These are phyloP conservation scores for Dromiciops gliroides DNA, from an alignment of 2,113 vertebrate species.

Conservation along the genomic window DNA sequence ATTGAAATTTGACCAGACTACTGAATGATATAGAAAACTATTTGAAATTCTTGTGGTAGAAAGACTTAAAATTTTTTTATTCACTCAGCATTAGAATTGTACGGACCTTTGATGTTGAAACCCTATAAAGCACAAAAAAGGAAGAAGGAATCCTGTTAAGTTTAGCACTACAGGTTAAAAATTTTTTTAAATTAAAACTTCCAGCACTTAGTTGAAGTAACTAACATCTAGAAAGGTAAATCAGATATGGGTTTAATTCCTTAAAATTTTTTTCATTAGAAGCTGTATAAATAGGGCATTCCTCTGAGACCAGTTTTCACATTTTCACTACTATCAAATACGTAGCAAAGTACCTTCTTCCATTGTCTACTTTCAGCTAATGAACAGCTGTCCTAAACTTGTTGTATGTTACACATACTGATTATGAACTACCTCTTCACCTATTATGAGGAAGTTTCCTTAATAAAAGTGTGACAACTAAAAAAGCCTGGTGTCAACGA, in stretches of 20 bases:
- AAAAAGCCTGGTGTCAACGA: constrained; percentile 75
- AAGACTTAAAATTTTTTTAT: constrained; percentile 51
- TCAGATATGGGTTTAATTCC: constrained; percentile 67
- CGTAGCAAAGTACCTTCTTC: constrained; percentile 66
- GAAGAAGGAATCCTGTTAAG: constrained; percentile 38
- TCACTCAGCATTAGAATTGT: constrained; percentile 59
- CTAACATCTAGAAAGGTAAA: constrained; percentile 61
- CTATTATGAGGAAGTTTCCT: constrained; percentile 80
- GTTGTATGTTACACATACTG: constrained; percentile 79
- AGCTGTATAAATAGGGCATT: constrained; percentile 54
- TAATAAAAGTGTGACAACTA: constrained; percentile 78
- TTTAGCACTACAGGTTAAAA: constrained; percentile 44
- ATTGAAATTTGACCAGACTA: constrained; percentile 62
- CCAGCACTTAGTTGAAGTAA: constrained; percentile 66
- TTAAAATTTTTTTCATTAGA: constrained; percentile 65
- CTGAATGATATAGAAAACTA: constrained; percentile 58
- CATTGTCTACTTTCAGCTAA: constrained; percentile 75
- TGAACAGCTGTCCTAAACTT: constrained; percentile 74
- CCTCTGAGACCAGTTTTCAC: constrained; percentile 57
- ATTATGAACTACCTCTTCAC: constrained; percentile 86
- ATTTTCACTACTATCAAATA: constrained; percentile 66
- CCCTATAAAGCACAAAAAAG: constrained; percentile 60
- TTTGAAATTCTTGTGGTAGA: constrained; percentile 28
- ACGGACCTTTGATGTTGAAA: constrained; percentile 22
- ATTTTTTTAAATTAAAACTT: constrained; percentile 40